Conservation (phyloP, 2,888 invertebrate genomes). For the Eupithecia dodoneata region DNA sequence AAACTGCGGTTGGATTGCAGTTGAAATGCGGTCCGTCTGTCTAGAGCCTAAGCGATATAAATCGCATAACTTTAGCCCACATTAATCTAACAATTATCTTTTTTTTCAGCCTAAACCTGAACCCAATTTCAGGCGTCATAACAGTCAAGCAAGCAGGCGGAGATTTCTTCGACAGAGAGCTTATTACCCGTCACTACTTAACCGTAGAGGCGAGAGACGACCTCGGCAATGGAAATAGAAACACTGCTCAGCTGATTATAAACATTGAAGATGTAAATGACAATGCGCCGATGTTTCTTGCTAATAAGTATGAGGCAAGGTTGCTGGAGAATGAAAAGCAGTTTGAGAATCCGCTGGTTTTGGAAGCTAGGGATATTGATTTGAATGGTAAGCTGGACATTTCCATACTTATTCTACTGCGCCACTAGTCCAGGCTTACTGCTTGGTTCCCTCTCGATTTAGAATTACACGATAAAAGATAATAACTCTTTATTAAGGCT, state of each 20-base stretch:
- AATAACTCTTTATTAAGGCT: too few species aligned
- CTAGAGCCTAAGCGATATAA: too few species aligned
- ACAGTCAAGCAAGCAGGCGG: constrained; percentile 91
- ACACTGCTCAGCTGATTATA: constrained; percentile 92
- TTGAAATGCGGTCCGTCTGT: too few species aligned
- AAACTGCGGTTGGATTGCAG: too few species aligned
- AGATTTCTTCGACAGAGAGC: constrained; percentile 93
- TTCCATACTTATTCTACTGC: not conserved
- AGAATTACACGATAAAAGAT: not conserved
- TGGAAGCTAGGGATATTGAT: constrained; percentile 94
- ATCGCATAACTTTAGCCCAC: too few species aligned
- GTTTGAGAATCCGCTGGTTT: constrained; percentile 89
- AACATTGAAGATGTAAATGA: constrained; percentile 95
- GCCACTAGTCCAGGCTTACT: not conserved
- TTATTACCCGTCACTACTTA: constrained; percentile 91
- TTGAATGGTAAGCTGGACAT: constrained; percentile 88
- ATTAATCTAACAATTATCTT: not conserved
- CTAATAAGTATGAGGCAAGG: constrained; percentile 92
- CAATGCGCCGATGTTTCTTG: constrained; percentile 93
- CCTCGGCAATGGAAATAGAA: constrained; percentile 90
- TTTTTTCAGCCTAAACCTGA: constrained; percentile 87
- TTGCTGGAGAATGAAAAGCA: constrained; percentile 91
- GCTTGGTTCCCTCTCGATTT: not conserved
- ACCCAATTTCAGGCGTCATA: constrained; percentile 92
- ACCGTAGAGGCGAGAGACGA: constrained; percentile 96